Evolutionary conservation across 2,888 invertebrate species (phyloP).

Genomic region (Caenorhabditis auriculariae): DNA sequence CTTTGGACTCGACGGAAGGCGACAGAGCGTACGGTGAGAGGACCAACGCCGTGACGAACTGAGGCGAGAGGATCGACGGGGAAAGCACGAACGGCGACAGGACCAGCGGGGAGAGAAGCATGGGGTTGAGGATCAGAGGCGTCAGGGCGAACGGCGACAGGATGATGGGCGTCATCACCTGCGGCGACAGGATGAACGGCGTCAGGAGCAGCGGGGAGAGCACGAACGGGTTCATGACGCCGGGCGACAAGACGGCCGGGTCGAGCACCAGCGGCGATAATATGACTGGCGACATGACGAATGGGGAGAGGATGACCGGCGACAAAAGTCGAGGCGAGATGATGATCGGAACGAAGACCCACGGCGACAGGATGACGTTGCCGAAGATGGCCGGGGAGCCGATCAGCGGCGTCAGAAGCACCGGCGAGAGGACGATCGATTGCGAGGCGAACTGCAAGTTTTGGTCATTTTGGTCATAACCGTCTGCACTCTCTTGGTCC

Average conservation of each 20-base stretch:
- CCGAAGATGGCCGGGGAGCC: slow-evolving; percentile 29
- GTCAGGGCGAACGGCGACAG: slow-evolving; percentile 37
- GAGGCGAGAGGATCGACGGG: slow-evolving; percentile 47
- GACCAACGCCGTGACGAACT: slow-evolving; percentile 27
- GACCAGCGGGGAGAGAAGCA: slow-evolving; percentile 32
- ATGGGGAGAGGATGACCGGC: slow-evolving; percentile 29
- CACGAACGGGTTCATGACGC: slow-evolving; percentile 28
- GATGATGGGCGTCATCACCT: slow-evolving; percentile 43
- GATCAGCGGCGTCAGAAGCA: slow-evolving; percentile 16
- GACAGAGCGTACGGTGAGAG: slow-evolving; percentile 35
- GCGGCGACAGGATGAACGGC: slow-evolving; percentile 47
- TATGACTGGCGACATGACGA: slow-evolving; percentile 44
- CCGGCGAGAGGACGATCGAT: slow-evolving; percentile 21
- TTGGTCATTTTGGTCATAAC: too few species aligned
- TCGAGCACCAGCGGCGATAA: slow-evolving; percentile 35
- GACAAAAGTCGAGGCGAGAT: slow-evolving; percentile 22
- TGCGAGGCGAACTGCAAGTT: slow-evolving; percentile 23
- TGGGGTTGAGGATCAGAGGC: slow-evolving; percentile 26
- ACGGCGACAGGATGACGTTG: slow-evolving; percentile 35
- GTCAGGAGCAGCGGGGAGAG: slow-evolving; percentile 35
- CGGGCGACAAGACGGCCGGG: slow-evolving; percentile 43
- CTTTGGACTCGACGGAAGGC: slow-evolving; percentile 20
- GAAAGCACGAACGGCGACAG: slow-evolving; percentile 42
- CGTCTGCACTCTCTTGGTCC: too few species aligned
- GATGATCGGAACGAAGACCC: slow-evolving; percentile 43